These are phyloP conservation scores for Sebastes nivosus DNA, from an alignment of 2,797 vertebrate species.

Conservation along the genomic window DNA sequence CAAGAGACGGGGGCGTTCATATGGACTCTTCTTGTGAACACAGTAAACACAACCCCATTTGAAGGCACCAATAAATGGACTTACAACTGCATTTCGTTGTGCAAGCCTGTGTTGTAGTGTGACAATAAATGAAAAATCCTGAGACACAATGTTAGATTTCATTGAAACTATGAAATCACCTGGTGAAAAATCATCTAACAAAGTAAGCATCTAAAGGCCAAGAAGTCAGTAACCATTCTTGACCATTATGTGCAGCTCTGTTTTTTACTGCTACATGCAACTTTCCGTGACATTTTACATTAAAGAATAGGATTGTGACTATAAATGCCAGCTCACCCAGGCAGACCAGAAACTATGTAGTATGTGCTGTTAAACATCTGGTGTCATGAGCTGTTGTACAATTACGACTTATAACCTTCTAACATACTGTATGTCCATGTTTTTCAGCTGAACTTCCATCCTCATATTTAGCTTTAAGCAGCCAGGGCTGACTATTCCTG, in stretches of 20 bases:
- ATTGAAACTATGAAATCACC: not conserved
- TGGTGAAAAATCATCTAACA: not conserved
- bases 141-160: not conserved
- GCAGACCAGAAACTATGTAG: not conserved
- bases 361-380: not conserved
- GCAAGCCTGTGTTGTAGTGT: no score
- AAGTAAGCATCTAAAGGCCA: not conserved
- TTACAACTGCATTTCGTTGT: no score
- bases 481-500: conserved; percentile 15
- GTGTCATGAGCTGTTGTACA: not conserved
- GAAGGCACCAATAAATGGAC: no score
- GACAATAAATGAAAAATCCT: no score
- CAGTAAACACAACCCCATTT: no score
- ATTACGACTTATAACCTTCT: not conserved
- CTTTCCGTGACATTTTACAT: not conserved
- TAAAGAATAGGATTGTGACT: not conserved
- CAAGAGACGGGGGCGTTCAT: no score
- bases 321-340: not conserved
- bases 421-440: not conserved
- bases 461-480: not conserved
- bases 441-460: not conserved
- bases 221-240: not conserved
- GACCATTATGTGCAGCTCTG: not conserved
- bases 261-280: not conserved
- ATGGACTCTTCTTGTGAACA: no score